Evolutionary conservation across 2,113 vertebrate species (phyloP), one percentile per base, ranked within the genome.

Genomic region (Hylia prasina): DNA sequence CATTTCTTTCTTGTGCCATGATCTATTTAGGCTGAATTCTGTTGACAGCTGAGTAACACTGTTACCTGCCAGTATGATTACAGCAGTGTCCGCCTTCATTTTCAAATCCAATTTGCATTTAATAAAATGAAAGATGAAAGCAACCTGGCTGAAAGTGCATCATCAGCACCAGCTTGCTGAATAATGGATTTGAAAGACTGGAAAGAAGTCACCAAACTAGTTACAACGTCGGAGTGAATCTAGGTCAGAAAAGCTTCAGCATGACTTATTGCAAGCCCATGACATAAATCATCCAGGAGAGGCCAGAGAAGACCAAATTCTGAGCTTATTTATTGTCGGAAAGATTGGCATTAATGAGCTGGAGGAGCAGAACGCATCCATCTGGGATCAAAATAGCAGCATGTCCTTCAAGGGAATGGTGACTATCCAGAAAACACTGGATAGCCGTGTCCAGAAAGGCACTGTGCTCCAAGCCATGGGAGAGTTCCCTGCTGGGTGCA

Each of bases 61-160:
- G 64, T 94, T 92, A 95, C 79, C 72, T 96, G 90, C 85, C 82
- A 92, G 85, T 70, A 40, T 75, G 88, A 94, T 94, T 96, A 93
- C 80, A 90, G 56, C 79, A 92, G 35, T 77, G 96, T 93, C 95
- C 20, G 20, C 94, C 93, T 97, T 95, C 71, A 94, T 97, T 97
- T 95, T 94, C 82, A 90, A 86, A 93, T 81, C 90, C 90, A 95
- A 83, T 97, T 95, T 95, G 82, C 95, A 88, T 96, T 92, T 97
- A 92, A 94, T 93, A 89, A 95, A 95, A 97, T 96, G 90, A 86
- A 95, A 96, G 90, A 96, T 93, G 87, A 96, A 95, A 94, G 90
- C 90, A 94, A 90, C 82, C 92, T 93, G 88, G 92, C 92, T 92
- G 85, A 86, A 97, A 97, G 75, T 96, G 96, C 94, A 93, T 78